Base-by-base conservation (phyloP, 2,888 invertebrate genomes). In the Chrysodeixis includens region DNA sequence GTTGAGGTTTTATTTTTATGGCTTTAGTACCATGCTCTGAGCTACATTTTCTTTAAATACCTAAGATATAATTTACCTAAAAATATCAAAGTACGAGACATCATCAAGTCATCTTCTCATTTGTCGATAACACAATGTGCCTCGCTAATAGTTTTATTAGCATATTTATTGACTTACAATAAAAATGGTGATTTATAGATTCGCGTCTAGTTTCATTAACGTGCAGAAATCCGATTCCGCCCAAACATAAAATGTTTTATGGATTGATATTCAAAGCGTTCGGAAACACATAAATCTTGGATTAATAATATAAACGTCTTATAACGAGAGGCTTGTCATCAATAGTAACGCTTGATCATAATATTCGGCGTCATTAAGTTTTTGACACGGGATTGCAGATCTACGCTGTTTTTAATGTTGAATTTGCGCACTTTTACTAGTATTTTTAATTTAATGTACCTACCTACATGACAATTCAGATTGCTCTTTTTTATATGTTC, bases 101-200 rank as follows among this genome's bases (percentile, higher is more conserved):
- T 18, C 65, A 35, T 66, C 56, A 53, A 44, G 49, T 35, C 30
- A 40, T 52, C 55, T 66, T 35, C 65, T 46, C 51, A 73, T 71
- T 59, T 71, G 72, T 73, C 76, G 56, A 60, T 56, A 18, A 60
- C 16, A 60, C 66, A 59, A 59, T 59, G 56, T 59, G 44, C 49
- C 55, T 71, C 20, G 57, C 60, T 54, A 62, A 67, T 56, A 67
- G 35, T 76, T 72, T 59, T 66, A 76, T 76, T 54, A 53, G 56
- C 59, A 62, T 60, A 57, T 76, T 76, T 76, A 72, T 71, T 71
- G 35, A 12, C 61, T 35, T 54, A 67, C 60, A 51, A 72, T 77
- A 72, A 74, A 74, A 69, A 68, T 46, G 44, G 30, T 73, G 78
- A 77, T 74, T 77, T 73, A 74, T 74, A 30, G 67, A 62, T 66